phyloP scores from a whole-genome alignment of 2,888 invertebrate genomes.

The Zhuqinia jingwanae region DNA sequence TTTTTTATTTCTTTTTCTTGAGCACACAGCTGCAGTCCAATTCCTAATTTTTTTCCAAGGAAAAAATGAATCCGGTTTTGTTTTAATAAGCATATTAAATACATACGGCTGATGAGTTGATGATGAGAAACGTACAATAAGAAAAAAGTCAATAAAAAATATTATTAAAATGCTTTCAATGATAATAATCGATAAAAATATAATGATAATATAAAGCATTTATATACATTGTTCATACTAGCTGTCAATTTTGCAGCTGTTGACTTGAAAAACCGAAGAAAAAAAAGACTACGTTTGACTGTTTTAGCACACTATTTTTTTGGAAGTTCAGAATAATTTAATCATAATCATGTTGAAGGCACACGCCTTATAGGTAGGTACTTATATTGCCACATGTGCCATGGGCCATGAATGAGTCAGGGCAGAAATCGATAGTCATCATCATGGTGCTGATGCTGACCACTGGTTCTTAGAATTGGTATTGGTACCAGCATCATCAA shows the following conservation, averaged over 20 bases:
- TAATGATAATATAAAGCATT: not conserved
- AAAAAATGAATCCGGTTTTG: constrained; percentile 33
- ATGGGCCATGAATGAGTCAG: not conserved
- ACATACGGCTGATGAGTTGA: not conserved
- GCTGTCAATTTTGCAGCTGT: not conserved
- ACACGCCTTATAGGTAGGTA: not conserved
- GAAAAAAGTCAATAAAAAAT: constrained; percentile 25
- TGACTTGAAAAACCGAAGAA: too few relatives aligned
- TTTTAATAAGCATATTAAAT: too few relatives aligned
- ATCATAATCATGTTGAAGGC: too few relatives aligned
- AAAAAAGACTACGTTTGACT: too few relatives aligned
- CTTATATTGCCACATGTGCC: not conserved
- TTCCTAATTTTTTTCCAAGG: not conserved
- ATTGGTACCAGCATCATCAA: not conserved
- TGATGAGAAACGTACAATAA: not conserved
- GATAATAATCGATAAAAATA: constrained; percentile 34
- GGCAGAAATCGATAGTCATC: not conserved
- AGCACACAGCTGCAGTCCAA: too few relatives aligned
- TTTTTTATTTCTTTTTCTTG: not conserved
- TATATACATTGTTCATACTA: too few relatives aligned
- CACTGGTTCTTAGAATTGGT: not conserved
- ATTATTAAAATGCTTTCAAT: not conserved
- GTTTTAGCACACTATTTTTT: too few relatives aligned
- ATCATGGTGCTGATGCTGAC: not conserved
- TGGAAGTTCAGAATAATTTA: too few relatives aligned